These are phyloP conservation scores for Patella depressa DNA, from an alignment of 2,888 invertebrate genomes.

Conservation along the genomic window DNA sequence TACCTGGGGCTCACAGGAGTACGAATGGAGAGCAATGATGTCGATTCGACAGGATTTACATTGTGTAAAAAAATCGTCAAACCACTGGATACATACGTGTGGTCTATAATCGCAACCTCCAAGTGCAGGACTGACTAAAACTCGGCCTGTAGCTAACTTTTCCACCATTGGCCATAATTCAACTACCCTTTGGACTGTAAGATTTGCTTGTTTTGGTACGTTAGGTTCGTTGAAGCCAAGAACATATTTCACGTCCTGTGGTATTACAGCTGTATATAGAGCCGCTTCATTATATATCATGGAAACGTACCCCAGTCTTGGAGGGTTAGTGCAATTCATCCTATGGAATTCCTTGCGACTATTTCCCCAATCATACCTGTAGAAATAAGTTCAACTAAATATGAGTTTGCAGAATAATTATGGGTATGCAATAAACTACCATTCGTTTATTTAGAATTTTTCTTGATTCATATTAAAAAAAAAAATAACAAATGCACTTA, in stretches of 20 bases:
- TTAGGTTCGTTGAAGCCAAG: constrained; percentile 54
- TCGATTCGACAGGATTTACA: constrained; percentile 14
- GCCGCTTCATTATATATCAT: constrained; percentile 44
- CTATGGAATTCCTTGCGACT: too few relatives aligned
- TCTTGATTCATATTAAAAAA: too few relatives aligned
- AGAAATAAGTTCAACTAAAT: too few relatives aligned
- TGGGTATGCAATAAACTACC: too few relatives aligned
- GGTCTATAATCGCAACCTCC: background rate
- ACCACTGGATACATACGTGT: constrained; percentile 13
- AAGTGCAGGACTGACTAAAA: constrained; percentile 14
- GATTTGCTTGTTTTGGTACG: constrained; percentile 40
- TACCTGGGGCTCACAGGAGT: constrained; percentile 9
- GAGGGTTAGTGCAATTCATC: too few relatives aligned
- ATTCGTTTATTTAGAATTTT: too few relatives aligned
- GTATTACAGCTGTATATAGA: constrained; percentile 4
- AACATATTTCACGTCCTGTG: constrained; percentile 32
- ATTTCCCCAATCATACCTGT: too few relatives aligned
- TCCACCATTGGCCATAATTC: constrained; percentile 43
- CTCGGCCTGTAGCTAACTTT: background rate
- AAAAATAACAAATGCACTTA: too few relatives aligned
- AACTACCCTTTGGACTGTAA: constrained; percentile 41
- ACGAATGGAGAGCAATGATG: constrained; percentile 16
- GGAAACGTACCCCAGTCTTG: constrained; percentile 33
- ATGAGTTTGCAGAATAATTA: too few relatives aligned
- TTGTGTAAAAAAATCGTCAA: constrained; percentile 11